Evolutionary conservation across 2,888 invertebrate species (phyloP).

Genomic region (Dryocosmus kuriphilus): DNA sequence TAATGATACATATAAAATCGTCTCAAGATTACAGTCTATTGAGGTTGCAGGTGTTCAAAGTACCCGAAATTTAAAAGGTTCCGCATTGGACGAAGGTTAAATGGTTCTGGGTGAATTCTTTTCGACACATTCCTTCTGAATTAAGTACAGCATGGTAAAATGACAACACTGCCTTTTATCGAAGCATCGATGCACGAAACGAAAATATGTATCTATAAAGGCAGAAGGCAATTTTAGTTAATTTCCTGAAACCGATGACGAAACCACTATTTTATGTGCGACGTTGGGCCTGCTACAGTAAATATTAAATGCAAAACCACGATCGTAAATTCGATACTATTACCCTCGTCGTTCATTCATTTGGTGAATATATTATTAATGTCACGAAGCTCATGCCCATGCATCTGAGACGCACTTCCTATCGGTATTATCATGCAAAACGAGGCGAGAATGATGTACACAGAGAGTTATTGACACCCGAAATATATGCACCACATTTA

Average conservation of each 20-base stretch:
- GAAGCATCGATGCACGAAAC: background rate
- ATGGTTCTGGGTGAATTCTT: background rate
- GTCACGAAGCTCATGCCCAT: conserved; percentile 12
- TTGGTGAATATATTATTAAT: conserved; percentile 13
- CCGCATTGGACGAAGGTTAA: background rate
- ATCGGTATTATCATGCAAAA: conserved; percentile 36
- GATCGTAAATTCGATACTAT: background rate
- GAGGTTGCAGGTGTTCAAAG: too few species aligned
- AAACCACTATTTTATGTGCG: background rate
- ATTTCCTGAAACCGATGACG: background rate
- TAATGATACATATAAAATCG: too few species aligned
- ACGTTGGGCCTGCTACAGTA: background rate
- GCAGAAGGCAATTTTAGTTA: background rate
- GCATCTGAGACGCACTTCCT: conserved; percentile 25
- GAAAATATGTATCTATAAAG: background rate
- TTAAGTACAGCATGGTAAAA: background rate
- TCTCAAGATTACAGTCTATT: too few species aligned
- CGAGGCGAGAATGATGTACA: conserved; percentile 20
- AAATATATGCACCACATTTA: conserved; percentile 19
- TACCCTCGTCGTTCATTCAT: background rate
- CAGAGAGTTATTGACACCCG: conserved; percentile 15
- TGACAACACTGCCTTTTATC: conserved; percentile 11
- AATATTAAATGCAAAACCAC: background rate
- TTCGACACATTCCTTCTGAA: background rate
- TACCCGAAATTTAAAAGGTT: background rate